Evolutionary conservation across 37 sponge, comb jelly and placozoan species (phyloP).

Genomic region (Halichondria panicea): DNA sequence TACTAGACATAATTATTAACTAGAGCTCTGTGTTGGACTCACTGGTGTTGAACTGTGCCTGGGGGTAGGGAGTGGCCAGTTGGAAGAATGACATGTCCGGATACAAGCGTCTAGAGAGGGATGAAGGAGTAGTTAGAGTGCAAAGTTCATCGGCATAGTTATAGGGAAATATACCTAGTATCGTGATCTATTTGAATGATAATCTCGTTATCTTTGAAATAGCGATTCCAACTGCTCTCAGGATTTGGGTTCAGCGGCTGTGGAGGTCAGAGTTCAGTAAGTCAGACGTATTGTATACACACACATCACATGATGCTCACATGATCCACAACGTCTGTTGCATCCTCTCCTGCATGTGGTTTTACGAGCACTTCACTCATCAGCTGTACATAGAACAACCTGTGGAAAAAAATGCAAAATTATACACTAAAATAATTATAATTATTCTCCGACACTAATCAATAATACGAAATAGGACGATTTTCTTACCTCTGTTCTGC

Average conservation of each 20-base stretch:
- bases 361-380: slow-evolving; percentile 66
- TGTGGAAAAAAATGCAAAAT: slow-evolving; percentile 10
- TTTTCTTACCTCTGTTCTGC: slow-evolving; percentile 45
- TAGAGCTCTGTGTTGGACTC: slow-evolving; percentile 5
- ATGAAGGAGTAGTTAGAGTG: slow-evolving; percentile 1
- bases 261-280: background rate
- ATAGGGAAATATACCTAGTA: slow-evolving; percentile 17
- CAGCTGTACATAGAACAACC: slow-evolving; percentile 59
- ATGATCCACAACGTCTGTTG: slow-evolving; percentile 62
- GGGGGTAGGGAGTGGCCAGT: slow-evolving; percentile 81
- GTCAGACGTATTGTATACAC: background rate
- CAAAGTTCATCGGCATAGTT: background rate
- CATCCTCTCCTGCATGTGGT: slow-evolving; percentile 49
- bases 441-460: no score
- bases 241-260: slow-evolving; percentile 91
- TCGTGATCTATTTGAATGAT: slow-evolving; percentile 93
- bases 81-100: slow-evolving; percentile 97
- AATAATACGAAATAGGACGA: background rate
- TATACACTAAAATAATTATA: slow-evolving; percentile 7
- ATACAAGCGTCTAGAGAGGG: slow-evolving; percentile 59
- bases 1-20: no score
- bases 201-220: slow-evolving; percentile 89
- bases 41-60: slow-evolving; percentile 44
- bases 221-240: slow-evolving; percentile 74
- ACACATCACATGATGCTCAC: slow-evolving; percentile 33